Conservation (phyloP, 2,888 invertebrate genomes). For the Magallana nippona region DNA sequence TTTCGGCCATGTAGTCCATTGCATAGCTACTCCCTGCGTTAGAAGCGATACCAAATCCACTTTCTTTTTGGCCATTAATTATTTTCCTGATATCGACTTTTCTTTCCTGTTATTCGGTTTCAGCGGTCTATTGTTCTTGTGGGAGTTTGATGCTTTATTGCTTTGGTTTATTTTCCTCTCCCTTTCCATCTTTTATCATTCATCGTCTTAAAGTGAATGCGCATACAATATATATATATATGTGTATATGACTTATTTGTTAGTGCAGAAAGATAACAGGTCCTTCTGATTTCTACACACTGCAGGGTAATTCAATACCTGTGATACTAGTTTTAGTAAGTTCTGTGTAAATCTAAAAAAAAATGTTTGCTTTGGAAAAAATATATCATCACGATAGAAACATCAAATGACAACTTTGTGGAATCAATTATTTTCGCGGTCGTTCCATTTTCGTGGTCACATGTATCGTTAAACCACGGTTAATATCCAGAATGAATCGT, state of each 20-base stretch:
- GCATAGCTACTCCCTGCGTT: not conserved
- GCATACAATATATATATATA: not conserved
- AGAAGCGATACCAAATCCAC: conserved; percentile 17
- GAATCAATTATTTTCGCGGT: no score
- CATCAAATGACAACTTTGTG: no score
- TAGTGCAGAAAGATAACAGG: no score
- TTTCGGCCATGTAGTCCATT: not conserved
- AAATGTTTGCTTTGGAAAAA: no score
- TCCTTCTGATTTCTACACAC: no score
- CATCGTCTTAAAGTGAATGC: not conserved
- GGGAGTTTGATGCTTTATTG: not conserved
- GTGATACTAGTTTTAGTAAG: no score
- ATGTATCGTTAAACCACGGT: no score
- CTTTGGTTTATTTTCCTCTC: not conserved
- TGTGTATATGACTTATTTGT: not conserved
- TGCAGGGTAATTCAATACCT: no score
- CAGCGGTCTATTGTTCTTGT: not conserved
- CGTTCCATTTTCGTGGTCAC: no score
- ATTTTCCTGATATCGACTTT: conserved; percentile 22
- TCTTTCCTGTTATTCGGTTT: not conserved
- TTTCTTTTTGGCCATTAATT: not conserved
- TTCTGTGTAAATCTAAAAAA: no score
- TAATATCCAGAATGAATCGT: no score
- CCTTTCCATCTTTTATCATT: not conserved
- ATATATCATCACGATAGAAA: no score